Base-by-base conservation (phyloP, 1,140 invertebrate species). In the Macrocentrus cingulum region DNA sequence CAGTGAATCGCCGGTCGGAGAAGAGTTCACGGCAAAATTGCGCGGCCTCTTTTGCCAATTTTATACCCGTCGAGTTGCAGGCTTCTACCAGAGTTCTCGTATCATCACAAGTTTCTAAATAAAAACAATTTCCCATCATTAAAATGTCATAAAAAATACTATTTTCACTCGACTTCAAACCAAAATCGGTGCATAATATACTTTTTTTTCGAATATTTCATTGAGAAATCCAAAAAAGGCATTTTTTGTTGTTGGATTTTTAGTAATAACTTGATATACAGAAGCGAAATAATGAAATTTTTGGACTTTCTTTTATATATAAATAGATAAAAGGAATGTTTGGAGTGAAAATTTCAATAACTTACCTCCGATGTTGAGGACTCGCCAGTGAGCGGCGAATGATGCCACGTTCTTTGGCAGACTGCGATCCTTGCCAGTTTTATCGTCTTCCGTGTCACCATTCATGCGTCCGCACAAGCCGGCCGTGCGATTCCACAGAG, bases 391-490 rank as follows among this genome's bases (percentile, higher is more conserved):
- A 13, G 83, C 82, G 1, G 84, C 85, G 62, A 90, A 85, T 8
- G 80, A 79, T 0, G 75, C 66, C 22, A 82, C 72, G 59, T 75
- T 83, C 51, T 70, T 78, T 0, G 79, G 76, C 2, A 67, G 56
- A 8, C 65, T 76, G 1, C 85, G 85, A 53, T 85, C 84, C 65
- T 82, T 84, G 0, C 80, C 84, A 13, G 75, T 71, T 36, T 92
- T 81, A 73, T 95, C 92, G 66, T 93, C 89, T 3, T 74, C 72
- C 2, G 72, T 66, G 59, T 85, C 79, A 0, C 89, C 88, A 74
- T 95, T 88, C 52, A 92, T 80, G 2, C 76, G 82, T 0, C 92
- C 92, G 70, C 93, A 95, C 0, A 95, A 75, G 41, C 93, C 93
- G 60, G 84, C 83, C 0, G 90, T 90, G 63, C 85, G 85, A 68